Base-by-base conservation (phyloP, 2,888 invertebrate genomes). In the Orchesella flavescens region DNA sequence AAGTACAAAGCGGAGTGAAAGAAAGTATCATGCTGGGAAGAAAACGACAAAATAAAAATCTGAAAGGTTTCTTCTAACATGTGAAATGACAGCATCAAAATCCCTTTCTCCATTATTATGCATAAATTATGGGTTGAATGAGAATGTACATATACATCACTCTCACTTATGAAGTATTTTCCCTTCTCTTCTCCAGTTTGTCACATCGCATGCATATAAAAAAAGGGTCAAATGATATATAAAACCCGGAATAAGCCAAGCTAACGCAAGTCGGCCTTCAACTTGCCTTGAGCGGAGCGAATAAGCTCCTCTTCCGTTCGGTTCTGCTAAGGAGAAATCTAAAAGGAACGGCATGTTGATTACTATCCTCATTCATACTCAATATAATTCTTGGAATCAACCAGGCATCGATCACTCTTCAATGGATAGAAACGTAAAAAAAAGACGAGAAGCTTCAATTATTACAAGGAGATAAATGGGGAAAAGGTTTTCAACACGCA, bases 341-440 rank as follows among this genome's bases (percentile, higher is more conserved):
- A 15, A 65, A 65, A 44, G 46, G 55, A 53, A 66, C 66, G 68
- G 55, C 55, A 76, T 68, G 24, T 68, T 69, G 77, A 77, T 57
- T 76, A 23, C 34, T 19, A n/a, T 43, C 19, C 63, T 21, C 34
- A 53, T 10, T 15, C 13, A 21, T 63, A 55, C 49, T 2, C 57
- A 61, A 49, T 65, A 61, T 12, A 72, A 75, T 83, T 83, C 83
- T 57, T 24, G 71, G 83, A 83, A 83, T 76, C 83, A 83, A 71
- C 75, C n/a, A 46, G 57, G 46, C 77, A 83, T 83, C 83, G 72
- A 83, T 83, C 83, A 76, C 72, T 49, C 43, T 55, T 44, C 12
- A 34, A n/a, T 76, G 19, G n/a, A 44, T 68, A 53, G 57, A 63
- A 23, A 34, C 34, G 34, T 34, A 34, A 34, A 34, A 34, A 34